phyloP scores from a whole-genome alignment of 2,888 invertebrate species.

The Torymus texanus region DNA sequence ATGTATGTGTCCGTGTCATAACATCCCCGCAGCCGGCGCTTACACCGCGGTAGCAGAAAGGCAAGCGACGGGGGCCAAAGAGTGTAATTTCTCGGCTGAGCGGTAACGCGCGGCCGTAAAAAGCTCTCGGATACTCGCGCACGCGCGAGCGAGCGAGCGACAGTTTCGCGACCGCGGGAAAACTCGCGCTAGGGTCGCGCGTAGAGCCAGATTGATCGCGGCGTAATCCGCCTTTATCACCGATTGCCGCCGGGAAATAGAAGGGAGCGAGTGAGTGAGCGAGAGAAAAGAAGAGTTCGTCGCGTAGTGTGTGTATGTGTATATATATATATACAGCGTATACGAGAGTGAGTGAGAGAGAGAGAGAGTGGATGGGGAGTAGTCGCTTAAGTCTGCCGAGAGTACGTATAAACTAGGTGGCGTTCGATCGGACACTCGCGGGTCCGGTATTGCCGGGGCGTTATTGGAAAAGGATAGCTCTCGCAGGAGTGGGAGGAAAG shows the following conservation, averaged over 20 bases:
- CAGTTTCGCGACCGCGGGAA: constrained; percentile 20
- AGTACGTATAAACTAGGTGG: constrained; percentile 34
- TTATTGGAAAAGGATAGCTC: constrained; percentile 45
- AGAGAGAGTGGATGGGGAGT: background rate
- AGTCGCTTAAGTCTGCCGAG: constrained; percentile 35
- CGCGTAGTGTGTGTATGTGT: background rate
- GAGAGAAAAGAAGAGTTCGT: background rate
- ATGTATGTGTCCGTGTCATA: too few relatives aligned
- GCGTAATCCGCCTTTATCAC: constrained; percentile 45
- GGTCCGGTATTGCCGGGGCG: constrained; percentile 28
- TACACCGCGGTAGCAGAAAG: too few relatives aligned
- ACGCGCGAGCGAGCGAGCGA: background rate
- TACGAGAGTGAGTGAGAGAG: background rate
- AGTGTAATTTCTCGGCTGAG: constrained; percentile 29
- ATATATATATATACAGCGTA: too few relatives aligned
- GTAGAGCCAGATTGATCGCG: constrained; percentile 40
- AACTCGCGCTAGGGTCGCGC: background rate
- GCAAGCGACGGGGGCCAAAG: too few relatives aligned
- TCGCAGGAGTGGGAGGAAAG: constrained; percentile 11
- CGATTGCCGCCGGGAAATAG: constrained; percentile 36
- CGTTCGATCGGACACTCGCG: constrained; percentile 9
- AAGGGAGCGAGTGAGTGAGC: background rate
- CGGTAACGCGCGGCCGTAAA: too few relatives aligned
- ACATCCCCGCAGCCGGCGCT: too few relatives aligned
- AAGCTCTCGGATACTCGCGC: background rate